Base-by-base conservation (phyloP, 2,113 vertebrate species). In the Hypomesus transpacificus region DNA sequence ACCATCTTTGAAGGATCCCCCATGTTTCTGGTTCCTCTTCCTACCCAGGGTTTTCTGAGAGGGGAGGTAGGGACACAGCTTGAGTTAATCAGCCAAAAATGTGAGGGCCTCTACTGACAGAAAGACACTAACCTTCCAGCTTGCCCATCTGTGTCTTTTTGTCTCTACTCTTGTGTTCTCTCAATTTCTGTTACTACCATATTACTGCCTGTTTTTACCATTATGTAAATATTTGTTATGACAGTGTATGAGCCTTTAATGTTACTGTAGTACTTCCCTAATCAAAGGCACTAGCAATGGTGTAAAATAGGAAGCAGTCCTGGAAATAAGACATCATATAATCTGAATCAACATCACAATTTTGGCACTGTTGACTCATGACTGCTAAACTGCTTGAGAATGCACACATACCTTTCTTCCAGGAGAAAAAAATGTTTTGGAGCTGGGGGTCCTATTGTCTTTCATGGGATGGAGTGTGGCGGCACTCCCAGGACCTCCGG, bases 1-100 rank as follows among this genome's bases (percentile, higher is more conserved):
- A 99, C 97, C 95, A 3, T 99, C 95, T 89, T 99, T 99, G 91
- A 99, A 98, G 0, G 97, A 99, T 68, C 96, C 96, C 0, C 91
- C 89, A 0, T 91, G 87, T 8, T 91, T 93, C 76, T 94, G 90
- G 74, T 91, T 91, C 17, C 92, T 94, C 81, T 88, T 96, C 81
- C 94, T 88, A 1, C 92, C 94, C 0, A 96, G 81, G 0, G 92
- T 91, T 84, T 61, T 91, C 97, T 99, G 86, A 61, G 56, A 85
- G 0, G 22, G 77, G 57, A 70, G 63, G 89, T 71, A 86, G 66
- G 31, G 77, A 28, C 16, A 56, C 18, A 77, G 50, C 52, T 28
- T 51, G 18, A 59, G 50, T 58, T 66, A 46, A 65, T 73, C 20
- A 61, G 9, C 26, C n/a, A 68, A 62, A 16, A 20, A n/a, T 46